Conservation (phyloP, 2,888 invertebrate genomes). For the Drosophila neutralis region DNA sequence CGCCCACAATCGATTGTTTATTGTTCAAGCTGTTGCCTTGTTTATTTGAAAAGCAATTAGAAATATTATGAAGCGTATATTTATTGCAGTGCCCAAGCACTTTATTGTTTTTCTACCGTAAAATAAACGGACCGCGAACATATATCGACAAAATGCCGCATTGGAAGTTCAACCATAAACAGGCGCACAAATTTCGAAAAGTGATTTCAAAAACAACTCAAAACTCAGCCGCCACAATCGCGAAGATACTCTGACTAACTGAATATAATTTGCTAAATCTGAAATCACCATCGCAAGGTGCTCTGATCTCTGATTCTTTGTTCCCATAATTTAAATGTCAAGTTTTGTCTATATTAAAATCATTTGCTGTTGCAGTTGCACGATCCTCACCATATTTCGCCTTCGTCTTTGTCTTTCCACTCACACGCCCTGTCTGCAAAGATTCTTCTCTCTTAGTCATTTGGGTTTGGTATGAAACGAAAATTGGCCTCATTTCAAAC, state of each 20-base stretch:
- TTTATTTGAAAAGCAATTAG: conserved; percentile 82
- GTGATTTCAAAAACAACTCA: background rate
- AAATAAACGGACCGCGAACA: conserved; percentile 49
- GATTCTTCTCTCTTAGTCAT: conserved; percentile 34
- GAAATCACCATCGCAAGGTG: background rate
- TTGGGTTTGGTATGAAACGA: conserved; percentile 59
- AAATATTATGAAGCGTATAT: conserved; percentile 81
- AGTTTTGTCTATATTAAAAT: conserved; percentile 84
- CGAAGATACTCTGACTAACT: background rate
- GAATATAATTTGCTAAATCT: background rate
- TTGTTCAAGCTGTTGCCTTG: conserved; percentile 63
- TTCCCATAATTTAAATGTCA: conserved; percentile 85
- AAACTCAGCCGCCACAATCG: background rate
- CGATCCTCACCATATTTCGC: conserved; percentile 16
- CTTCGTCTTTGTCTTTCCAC: conserved; percentile 29
- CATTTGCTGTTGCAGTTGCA: conserved; percentile 42
- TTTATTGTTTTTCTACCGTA: conserved; percentile 26
- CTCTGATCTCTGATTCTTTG: conserved; percentile 62
- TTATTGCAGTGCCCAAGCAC: conserved; percentile 60
- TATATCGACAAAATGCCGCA: conserved; percentile 10
- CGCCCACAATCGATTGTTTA: conserved; percentile 64
- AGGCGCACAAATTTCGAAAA: background rate
- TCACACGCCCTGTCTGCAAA: conserved; percentile 57
- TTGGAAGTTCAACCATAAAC: conserved; percentile 45
- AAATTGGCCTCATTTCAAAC: conserved; percentile 62